phyloP scores from a whole-genome alignment of 1,140 invertebrate species.

The Caenorhabditis remanei region DNA sequence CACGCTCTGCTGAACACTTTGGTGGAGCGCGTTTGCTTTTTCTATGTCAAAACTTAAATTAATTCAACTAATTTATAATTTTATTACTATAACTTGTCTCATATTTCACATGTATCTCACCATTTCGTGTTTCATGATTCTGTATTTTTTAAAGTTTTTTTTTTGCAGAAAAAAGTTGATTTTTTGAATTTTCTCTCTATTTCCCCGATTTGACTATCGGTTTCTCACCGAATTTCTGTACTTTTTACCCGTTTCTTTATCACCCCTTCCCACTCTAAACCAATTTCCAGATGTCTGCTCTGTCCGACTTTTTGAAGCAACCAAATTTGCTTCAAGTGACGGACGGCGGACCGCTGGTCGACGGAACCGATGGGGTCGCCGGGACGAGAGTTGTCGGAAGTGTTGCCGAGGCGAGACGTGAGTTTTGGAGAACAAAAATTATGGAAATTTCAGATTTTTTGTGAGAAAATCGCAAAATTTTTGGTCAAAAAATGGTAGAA shows the following conservation, averaged over 20 bases:
- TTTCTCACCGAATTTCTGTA: too few species aligned
- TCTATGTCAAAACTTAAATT: too few species aligned
- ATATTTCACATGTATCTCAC: too few species aligned
- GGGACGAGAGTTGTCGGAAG: conserved; percentile 24
- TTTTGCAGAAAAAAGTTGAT: background rate
- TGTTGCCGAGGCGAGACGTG: conserved; percentile 7
- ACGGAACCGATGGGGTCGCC: conserved; percentile 8
- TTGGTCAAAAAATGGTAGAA: too few species aligned
- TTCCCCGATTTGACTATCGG: too few species aligned
- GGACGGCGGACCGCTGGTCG: conserved; percentile 34
- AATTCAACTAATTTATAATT: too few species aligned
- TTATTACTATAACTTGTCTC: too few species aligned
- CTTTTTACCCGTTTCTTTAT: too few species aligned
- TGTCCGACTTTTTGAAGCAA: conserved; percentile 45
- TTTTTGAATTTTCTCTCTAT: background rate
- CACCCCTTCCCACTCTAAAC: background rate
- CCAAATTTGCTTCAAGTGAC: conserved; percentile 22
- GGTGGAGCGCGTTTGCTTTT: too few species aligned
- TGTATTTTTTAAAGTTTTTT: background rate
- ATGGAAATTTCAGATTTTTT: too few species aligned
- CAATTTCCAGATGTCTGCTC: conserved; percentile 16
- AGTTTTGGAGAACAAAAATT: background rate
- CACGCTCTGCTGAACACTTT: background rate
- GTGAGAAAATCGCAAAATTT: too few species aligned
- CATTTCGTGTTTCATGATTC: background rate